Base-by-base conservation (phyloP, 2,113 vertebrate species). In the Cnemophilus loriae region DNA sequence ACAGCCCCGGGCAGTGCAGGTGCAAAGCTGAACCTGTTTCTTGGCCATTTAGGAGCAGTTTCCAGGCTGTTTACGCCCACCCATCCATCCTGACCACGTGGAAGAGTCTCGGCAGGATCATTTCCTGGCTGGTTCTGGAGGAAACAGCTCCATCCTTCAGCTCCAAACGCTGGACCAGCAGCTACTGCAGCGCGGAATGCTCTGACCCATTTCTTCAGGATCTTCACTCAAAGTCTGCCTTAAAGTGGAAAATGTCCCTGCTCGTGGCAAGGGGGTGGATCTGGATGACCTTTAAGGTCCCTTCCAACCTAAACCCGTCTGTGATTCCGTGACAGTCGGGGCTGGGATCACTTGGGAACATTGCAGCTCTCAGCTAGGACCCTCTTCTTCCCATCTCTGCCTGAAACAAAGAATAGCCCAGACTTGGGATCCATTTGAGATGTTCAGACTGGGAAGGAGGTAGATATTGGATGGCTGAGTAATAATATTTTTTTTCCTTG, bases 301-400 rank as follows among this genome's bases (percentile, higher is more conserved):
- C n/a, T 76, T 47, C 69, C n/a, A 75, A 46, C 44, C 18, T 14
- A 71, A 88, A 57, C 15, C 12, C n/a, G 46, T 32, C 53, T 12
- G 0, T 9, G 11, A 35, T 41, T 35, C 61, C 41, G 3, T 16
- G n/a, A 7, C 1, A 20, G 6, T 9, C 3, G 0, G 30, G 42
- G 52, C 21, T 8, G 7, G 70, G 18, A 61, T 69, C 52, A 19
- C 6, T 8, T 55, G 52, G n/a, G 46, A 73, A 33, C 30, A 18
- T 12, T 33, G 6, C n/a, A 37, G 3, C 22, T 47, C 53, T 70
- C 19, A 20, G 4, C 26, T 17, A 4, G 9, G 39, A 35, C n/a
- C n/a, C 39, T 41, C n/a, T 30, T 3, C 16, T 53, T 59, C 41
- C 17, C 75, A 42, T 24, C 55, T 57, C n/a, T n/a, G 23, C 12